phyloP scores from a whole-genome alignment of 1,140 invertebrate species.

The Penaeus indicus region DNA sequence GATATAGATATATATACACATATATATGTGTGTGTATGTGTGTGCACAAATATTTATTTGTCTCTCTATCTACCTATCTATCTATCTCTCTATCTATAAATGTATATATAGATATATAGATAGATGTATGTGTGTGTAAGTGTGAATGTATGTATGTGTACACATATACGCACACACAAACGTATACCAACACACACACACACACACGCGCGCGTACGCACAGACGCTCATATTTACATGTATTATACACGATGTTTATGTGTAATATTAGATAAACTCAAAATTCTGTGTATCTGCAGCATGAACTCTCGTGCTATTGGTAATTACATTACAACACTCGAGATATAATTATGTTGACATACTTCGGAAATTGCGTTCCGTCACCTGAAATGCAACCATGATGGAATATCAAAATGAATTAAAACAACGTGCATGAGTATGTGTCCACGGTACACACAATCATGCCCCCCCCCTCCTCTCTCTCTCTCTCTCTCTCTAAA shows the following conservation, averaged over 20 bases:
- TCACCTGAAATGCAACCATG: too few relatives aligned
- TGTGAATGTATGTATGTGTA: slow-evolving; percentile 24
- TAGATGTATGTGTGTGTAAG: not conserved
- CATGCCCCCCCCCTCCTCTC: too few relatives aligned
- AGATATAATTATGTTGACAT: too few relatives aligned
- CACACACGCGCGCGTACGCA: not conserved
- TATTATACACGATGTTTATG: not conserved
- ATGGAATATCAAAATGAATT: too few relatives aligned
- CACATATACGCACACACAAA: not conserved
- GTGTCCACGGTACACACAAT: too few relatives aligned
- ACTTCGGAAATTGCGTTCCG: too few relatives aligned
- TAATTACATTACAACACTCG: too few relatives aligned
- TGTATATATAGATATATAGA: slow-evolving; percentile 1
- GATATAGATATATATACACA: not conserved
- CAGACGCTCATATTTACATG: slow-evolving; percentile 1
- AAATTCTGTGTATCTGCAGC: too few relatives aligned
- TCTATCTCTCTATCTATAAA: not conserved
- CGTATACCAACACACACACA: not conserved
- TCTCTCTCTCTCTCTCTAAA: too few relatives aligned
- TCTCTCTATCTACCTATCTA: not conserved
- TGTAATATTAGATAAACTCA: too few relatives aligned
- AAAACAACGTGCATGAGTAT: too few relatives aligned
- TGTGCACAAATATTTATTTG: not conserved
- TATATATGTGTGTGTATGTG: not conserved
- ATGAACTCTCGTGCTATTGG: too few relatives aligned